A percentile compares a stretch with the other conserved stretches of the same genome.
These are phyloP conservation scores for Solea senegalensis DNA, from an alignment of 2,113 vertebrate genomes.

Conservation along the genomic window DNA sequence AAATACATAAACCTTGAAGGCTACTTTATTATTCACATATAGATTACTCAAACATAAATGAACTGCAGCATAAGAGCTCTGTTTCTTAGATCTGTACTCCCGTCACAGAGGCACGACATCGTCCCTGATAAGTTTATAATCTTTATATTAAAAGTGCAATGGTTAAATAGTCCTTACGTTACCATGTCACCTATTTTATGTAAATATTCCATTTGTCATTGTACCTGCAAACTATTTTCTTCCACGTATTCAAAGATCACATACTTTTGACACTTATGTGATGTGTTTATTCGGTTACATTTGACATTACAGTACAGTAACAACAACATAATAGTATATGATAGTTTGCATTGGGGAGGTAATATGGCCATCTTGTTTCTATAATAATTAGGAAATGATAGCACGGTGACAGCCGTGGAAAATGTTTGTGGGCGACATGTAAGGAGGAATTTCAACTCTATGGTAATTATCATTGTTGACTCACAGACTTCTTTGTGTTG, in stretches of 20 bases:
- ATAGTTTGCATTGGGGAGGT: no score
- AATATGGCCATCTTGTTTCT: no score
- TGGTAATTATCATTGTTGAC: no score
- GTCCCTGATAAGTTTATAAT: conserved; percentile 17
- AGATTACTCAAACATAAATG: conserved; percentile 75
- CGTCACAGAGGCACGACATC: no score
- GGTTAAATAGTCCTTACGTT: conserved; percentile 19
- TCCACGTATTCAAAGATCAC: background rate
- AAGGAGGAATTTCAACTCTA: no score
- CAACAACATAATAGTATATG: no score
- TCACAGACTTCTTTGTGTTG: no score
- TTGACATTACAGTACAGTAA: no score
- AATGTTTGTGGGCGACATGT: no score
- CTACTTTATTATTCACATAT: conserved; percentile 77
- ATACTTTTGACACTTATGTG: background rate
- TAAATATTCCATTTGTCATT: background rate
- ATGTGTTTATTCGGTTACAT: no score
- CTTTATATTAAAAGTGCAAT: conserved; percentile 14
- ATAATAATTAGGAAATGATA: no score
- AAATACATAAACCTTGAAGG: conserved; percentile 76
- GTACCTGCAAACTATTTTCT: background rate
- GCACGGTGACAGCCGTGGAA: no score
- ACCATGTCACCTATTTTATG: background rate
- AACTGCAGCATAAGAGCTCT: conserved; percentile 29
- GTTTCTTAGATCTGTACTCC: conserved; percentile 17